Conservation (phyloP, 1,140 invertebrate genomes). For the Anadara kagoshimensis region DNA sequence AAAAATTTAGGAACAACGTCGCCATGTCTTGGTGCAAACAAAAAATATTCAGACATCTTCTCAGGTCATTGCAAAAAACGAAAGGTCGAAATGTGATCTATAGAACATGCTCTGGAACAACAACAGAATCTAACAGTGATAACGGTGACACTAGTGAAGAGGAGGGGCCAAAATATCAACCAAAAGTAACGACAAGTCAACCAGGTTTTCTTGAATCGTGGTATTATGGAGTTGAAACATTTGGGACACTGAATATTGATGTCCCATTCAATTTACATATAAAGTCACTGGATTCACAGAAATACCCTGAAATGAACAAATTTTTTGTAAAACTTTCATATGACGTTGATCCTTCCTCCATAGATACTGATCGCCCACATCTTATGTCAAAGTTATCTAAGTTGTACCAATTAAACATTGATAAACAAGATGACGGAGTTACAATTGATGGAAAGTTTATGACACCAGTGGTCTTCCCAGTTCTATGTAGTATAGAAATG, state of each 20-base stretch:
- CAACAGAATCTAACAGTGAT: too few species aligned
- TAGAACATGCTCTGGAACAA: too few species aligned
- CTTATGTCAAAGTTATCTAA: not conserved
- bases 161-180: too few species aligned
- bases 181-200: slow-evolving; percentile 4
- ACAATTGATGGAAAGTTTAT: not conserved
- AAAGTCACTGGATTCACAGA: slow-evolving; percentile 17
- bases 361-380: too few species aligned
- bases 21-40: too few species aligned
- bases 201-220: slow-evolving; percentile 19
- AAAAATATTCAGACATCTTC: too few species aligned
- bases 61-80: too few species aligned
- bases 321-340: slow-evolving; percentile 1
- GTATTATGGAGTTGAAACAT: slow-evolving; percentile 15
- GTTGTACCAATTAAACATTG: slow-evolving; percentile 14
- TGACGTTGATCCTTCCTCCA: too few species aligned
- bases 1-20: too few species aligned
- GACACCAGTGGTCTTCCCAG: slow-evolving; percentile 4
- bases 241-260: slow-evolving; percentile 8
- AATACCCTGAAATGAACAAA: slow-evolving; percentile 11
- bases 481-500: slow-evolving; percentile 7
- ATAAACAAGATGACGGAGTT: not conserved
- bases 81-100: too few species aligned
- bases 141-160: too few species aligned
- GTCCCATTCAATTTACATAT: slow-evolving; percentile 13